Base-by-base conservation (phyloP, 2,113 vertebrate genomes). In the Gadus macrocephalus region DNA sequence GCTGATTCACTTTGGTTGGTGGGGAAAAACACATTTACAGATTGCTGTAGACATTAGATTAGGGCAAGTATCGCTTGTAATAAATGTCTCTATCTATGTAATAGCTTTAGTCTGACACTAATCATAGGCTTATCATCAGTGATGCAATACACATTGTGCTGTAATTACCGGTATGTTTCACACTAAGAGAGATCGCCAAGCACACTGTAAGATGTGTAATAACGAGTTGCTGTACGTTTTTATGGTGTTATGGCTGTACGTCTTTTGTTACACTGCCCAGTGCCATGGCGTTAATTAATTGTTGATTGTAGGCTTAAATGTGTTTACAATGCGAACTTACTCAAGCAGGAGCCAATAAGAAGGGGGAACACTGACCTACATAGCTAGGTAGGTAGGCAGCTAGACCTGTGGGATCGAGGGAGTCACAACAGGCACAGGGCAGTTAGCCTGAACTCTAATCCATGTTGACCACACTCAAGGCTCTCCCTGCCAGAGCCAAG, bases 371-470 rank as follows among this genome's bases (percentile, higher is more conserved):
- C 31, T 67, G n/a, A 12, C 76, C 67, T 64, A 71, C 3, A 42
- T 67, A 31, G 17, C 69, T 22, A 75, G 60, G 25, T 56, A 72
- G 58, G 56, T 53, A 68, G 53, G 68, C 15, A 6, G 25, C 70
- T 83, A 76, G 75, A 80, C 68, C 31, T 72, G 42, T 61, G 31
- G 62, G 22, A 65, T 58, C 61, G 66, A 5, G 53, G 28, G 38
- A 69, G 58, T 25, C 68, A 25, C 70, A 86, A 69, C 72, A 75
- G 53, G 75, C 83, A 59, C 71, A 80, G 17, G 74, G 69, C 67
- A 72, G 71, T 67, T 77, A 69, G 61, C 67, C 62, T 74, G 69
- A 61, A 61, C 58, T 75, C 64, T 85, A 87, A 87, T 88, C 83
- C 65, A 83, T 78, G 75, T 84, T 81, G 79, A 67, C 62, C 68